These are phyloP conservation scores for Sycophaga agraensis DNA, from an alignment of 1,140 invertebrate genomes.

Conservation along the genomic window DNA sequence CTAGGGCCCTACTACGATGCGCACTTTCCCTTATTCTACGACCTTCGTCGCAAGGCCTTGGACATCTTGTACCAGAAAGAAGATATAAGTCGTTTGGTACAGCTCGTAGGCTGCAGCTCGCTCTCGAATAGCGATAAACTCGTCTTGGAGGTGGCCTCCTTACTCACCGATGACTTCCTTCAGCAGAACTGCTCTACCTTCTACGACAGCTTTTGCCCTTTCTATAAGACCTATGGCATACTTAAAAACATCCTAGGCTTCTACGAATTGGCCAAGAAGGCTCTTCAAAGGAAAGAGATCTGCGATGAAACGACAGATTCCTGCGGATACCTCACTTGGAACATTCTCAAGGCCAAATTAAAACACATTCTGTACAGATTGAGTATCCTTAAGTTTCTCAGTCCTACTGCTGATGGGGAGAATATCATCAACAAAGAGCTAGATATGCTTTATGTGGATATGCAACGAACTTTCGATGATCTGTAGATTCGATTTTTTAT, in stretches of 20 bases:
- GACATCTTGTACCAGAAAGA: constrained; percentile 83
- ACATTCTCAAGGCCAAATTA: constrained; percentile 71
- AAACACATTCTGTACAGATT: constrained; percentile 71
- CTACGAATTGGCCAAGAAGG: constrained; percentile 68
- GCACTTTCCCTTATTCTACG: constrained; percentile 74
- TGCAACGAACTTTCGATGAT: constrained; percentile 95
- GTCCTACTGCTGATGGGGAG: constrained; percentile 96
- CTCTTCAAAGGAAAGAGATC: not conserved
- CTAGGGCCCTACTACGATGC: constrained; percentile 78
- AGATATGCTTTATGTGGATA: constrained; percentile 90
- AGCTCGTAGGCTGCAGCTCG: constrained; percentile 83
- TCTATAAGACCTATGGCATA: constrained; percentile 83
- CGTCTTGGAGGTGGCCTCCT: constrained; percentile 74
- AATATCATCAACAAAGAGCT: constrained; percentile 95
- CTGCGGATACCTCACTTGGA: constrained; percentile 67
- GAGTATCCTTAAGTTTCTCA: constrained; percentile 78
- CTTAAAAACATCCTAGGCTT: constrained; percentile 77
- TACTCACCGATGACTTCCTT: constrained; percentile 81
- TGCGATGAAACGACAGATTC: constrained; percentile 52
- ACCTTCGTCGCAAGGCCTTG: constrained; percentile 63
- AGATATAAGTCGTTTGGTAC: constrained; percentile 85
- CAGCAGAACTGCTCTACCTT: constrained; percentile 77
- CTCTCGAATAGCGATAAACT: constrained; percentile 79
- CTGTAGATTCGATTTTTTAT: constrained; percentile 51
- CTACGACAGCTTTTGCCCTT: constrained; percentile 80